A percentile compares a stretch with the other conserved stretches of the same genome.
Conservation (phyloP, 2,113 vertebrate genomes). For the Tachycineta bicolor region DNA sequence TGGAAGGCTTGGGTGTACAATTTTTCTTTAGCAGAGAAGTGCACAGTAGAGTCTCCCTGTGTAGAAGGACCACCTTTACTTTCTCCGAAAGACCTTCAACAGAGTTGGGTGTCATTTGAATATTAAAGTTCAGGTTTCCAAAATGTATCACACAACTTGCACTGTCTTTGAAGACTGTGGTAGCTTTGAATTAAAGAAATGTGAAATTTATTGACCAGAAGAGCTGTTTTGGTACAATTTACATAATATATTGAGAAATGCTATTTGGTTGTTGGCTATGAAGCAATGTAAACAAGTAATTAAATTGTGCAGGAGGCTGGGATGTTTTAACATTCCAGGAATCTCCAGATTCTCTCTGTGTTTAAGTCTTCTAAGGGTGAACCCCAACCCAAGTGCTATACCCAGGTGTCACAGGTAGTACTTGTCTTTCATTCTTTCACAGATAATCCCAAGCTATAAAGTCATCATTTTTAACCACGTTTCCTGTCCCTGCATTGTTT, state of each 20-base stretch:
- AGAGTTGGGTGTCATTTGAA: background rate
- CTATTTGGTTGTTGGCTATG: background rate
- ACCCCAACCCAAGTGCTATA: background rate
- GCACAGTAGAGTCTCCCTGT: background rate
- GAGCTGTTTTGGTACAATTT: background rate
- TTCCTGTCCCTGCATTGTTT: background rate
- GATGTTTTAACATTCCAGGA: background rate
- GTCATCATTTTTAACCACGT: background rate
- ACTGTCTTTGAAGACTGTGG: background rate
- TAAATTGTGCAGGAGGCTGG: background rate
- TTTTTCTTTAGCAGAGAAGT: background rate
- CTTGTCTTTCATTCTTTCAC: background rate
- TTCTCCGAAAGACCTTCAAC: background rate
- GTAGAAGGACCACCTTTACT: background rate
- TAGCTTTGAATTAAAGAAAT: background rate
- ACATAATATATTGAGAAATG: background rate
- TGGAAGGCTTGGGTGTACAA: rapidly evolving
- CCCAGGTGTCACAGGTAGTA: background rate
- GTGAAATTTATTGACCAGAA: background rate
- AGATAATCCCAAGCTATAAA: background rate
- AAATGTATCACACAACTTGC: background rate
- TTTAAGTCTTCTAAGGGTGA: background rate
- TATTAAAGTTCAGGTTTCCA: background rate
- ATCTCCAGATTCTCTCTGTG: background rate
- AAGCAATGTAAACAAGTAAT: background rate